phyloP scores from a whole-genome alignment of 2,888 invertebrate genomes.

The Ecliptopera silaceata region DNA sequence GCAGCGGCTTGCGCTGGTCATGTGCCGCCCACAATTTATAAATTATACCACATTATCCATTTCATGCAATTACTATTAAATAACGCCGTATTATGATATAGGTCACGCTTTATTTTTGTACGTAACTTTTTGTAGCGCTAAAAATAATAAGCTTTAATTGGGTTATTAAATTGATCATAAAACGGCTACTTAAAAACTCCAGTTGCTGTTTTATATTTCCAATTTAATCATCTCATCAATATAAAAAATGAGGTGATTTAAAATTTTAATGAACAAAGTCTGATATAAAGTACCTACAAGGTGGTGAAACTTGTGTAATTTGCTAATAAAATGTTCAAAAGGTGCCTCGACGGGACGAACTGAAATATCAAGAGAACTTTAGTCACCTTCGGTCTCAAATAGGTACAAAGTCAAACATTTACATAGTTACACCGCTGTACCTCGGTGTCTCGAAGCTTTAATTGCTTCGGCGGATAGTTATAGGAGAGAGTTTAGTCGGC shows the following conservation, averaged over 20 bases:
- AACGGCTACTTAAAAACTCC: neutral
- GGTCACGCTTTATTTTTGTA: neutral
- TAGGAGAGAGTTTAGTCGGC: conserved; percentile 24
- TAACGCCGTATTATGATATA: neutral
- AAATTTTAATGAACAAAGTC: conserved; percentile 17
- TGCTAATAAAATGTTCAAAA: conserved; percentile 22
- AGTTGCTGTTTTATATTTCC: neutral
- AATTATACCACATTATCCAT: conserved; percentile 4
- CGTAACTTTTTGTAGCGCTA: neutral
- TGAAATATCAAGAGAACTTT: conserved; percentile 31
- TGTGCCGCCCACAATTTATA: conserved; percentile 9
- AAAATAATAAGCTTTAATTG: neutral
- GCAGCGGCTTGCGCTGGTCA: conserved; percentile 9
- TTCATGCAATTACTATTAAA: neutral
- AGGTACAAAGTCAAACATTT: conserved; percentile 34
- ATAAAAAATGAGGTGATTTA: conserved; percentile 21
- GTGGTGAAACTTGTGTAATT: conserved; percentile 20
- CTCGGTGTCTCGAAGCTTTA: conserved; percentile 28
- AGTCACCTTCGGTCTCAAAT: conserved; percentile 30
- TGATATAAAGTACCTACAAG: conserved; percentile 23
- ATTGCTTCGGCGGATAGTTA: conserved; percentile 35
- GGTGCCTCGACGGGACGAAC: conserved; percentile 21
- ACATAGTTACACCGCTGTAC: conserved; percentile 30
- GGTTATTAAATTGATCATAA: neutral
- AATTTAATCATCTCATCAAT: conserved; percentile 14